Base-by-base conservation (phyloP, 2,888 invertebrate species). In the Scaptodrosophila latifasciaeformis region DNA sequence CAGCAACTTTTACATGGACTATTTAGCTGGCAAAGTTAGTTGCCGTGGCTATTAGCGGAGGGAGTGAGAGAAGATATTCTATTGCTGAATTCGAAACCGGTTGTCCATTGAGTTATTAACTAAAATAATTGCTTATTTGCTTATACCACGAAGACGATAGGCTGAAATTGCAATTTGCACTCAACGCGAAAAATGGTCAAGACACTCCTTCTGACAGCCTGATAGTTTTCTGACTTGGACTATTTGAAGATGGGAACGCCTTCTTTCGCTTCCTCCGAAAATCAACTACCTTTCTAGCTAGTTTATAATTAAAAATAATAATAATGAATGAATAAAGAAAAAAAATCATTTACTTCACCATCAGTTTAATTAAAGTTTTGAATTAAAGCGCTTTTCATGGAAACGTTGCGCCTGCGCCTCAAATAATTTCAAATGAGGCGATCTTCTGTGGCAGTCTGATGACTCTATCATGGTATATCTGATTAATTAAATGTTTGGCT, bases 51-150 rank as follows among this genome's bases (percentile, higher is more conserved):
- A 76, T 74, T 76, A 72, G 67, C 47, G 24, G 4, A 3, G 24
- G 24, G 4, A 24, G 24, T 3, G 24, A 24, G 24, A 24, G 24
- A 3, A 3, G 24, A 24, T 3, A 24, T 5, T 24, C 24, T 24
- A 24, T 7, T 24, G 24, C 24, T n/a, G n/a, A n/a, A n/a, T n/a
- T n/a, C n/a, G 2, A 19, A 40, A 40, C 19, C 19, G 18, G 24
- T 21, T 40, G 49, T 54, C 65, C 78, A 77, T 75, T 77, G 75
- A 76, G 78, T 75, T 75, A 75, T 77, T 75, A 77, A 70, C 61
- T 65, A 69, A 70, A 67, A 69, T 77, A 76, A 76, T 76, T 76
- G 69, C 75, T 75, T 76, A 75, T 77, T 78, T 71, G 69, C 65
- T 59, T 71, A 67, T 45, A 17, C 17, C 17, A 12, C 5, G 24